These are phyloP conservation scores for Coptodon rendalli DNA, from an alignment of 2,113 vertebrate genomes.

Conservation along the genomic window DNA sequence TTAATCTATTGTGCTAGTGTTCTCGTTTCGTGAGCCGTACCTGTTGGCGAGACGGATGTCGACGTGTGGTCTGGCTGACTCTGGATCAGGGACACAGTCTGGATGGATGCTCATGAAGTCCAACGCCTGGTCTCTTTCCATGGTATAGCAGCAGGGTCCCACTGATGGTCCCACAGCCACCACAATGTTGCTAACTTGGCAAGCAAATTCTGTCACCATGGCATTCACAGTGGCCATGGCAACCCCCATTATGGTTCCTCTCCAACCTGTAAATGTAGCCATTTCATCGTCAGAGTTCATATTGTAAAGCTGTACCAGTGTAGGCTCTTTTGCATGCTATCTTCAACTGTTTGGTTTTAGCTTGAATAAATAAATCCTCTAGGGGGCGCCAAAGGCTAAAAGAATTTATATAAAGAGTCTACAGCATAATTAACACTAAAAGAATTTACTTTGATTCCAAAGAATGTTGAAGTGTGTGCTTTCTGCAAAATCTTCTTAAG, in stretches of 20 bases:
- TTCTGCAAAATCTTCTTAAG: background rate
- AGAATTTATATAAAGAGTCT: accelerated
- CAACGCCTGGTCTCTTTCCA: slow-evolving; percentile 72
- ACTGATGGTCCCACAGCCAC: slow-evolving; percentile 86
- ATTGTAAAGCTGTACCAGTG: background rate
- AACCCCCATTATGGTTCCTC: slow-evolving; percentile 83
- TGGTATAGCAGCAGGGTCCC: slow-evolving; percentile 85
- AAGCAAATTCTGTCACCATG: slow-evolving; percentile 81
- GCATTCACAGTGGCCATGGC: slow-evolving; percentile 84
- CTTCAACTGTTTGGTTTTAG: background rate
- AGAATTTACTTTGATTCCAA: background rate
- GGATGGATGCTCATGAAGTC: slow-evolving; percentile 78
- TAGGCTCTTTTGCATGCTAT: background rate
- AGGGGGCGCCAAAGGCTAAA: background rate
- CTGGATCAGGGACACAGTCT: slow-evolving; percentile 74
- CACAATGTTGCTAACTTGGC: slow-evolving; percentile 71
- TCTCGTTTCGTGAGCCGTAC: slow-evolving; percentile 37
- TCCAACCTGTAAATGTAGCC: slow-evolving; percentile 77
- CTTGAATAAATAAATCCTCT: background rate
- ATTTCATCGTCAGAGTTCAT: background rate
- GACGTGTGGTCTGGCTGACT: slow-evolving; percentile 69
- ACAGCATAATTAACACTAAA: background rate
- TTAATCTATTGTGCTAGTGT: background rate
- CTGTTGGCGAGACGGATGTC: slow-evolving; percentile 87
- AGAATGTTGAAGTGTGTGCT: background rate